Evolutionary conservation across 2,888 invertebrate species (phyloP).

Genomic region (Toxonevra muliebris): DNA sequence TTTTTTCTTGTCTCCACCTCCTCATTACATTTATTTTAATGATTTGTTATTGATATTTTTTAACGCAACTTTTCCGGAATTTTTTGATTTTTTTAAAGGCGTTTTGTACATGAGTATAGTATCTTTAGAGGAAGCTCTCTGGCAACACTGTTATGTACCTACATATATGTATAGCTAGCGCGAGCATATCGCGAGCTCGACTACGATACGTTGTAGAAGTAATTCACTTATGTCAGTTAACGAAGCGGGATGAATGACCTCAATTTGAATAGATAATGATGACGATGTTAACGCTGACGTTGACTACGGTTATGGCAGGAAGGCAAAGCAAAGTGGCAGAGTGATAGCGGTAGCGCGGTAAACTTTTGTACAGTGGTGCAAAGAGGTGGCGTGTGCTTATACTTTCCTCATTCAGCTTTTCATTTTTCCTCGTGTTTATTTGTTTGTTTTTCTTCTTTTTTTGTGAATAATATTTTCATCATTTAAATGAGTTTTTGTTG

Average conservation of each 20-base stretch:
- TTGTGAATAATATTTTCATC: not conserved
- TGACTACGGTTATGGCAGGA: not conserved
- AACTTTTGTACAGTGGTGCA: not conserved
- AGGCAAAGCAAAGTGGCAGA: not conserved
- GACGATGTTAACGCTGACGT: not conserved
- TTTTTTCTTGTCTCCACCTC: too few species aligned
- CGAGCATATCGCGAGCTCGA: not conserved
- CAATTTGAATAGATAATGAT: slow-evolving; percentile 36
- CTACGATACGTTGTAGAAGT: slow-evolving; percentile 34
- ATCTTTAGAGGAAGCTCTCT: too few species aligned
- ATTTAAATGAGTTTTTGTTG: slow-evolving; percentile 14
- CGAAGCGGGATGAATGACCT: slow-evolving; percentile 48
- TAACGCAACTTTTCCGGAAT: too few species aligned
- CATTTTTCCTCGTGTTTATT: slow-evolving; percentile 1
- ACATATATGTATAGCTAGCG: not conserved
- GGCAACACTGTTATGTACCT: too few species aligned
- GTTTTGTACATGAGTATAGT: too few species aligned
- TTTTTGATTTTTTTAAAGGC: too few species aligned
- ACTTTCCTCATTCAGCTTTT: not conserved
- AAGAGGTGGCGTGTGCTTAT: not conserved
- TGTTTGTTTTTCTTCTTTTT: not conserved
- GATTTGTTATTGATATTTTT: too few species aligned
- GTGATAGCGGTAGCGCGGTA: not conserved
- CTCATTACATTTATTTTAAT: too few species aligned
- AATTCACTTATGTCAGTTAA: slow-evolving; percentile 60